Evolutionary conservation across 2,113 vertebrate genomes (phyloP).

Genomic region (Gadus macrocephalus): DNA sequence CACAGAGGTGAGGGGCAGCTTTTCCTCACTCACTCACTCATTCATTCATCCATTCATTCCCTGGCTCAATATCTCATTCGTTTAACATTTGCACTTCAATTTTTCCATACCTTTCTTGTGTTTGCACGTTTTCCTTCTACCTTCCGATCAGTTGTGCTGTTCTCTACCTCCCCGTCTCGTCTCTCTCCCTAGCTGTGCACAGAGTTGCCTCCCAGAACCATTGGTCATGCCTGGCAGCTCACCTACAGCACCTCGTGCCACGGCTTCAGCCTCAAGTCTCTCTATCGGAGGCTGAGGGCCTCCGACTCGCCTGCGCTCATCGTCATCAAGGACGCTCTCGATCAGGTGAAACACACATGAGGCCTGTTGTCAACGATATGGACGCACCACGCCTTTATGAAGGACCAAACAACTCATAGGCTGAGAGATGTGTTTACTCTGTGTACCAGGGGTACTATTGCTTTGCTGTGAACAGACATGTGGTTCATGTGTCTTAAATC

Average conservation of each 20-base stretch:
- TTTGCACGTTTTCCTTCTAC: not conserved
- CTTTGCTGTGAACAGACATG: too few relatives aligned
- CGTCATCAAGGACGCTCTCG: constrained; percentile 69
- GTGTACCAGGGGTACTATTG: too few relatives aligned
- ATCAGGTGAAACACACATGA: constrained; percentile 58
- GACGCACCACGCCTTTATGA: too few relatives aligned
- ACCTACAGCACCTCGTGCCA: constrained; percentile 70
- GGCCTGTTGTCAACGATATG: too few relatives aligned
- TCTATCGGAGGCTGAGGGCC: constrained; percentile 70
- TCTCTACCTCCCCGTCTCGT: not conserved
- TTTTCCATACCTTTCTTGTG: not conserved
- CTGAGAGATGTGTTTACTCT: too few relatives aligned
- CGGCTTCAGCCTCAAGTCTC: constrained; percentile 74
- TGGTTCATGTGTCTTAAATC: too few relatives aligned
- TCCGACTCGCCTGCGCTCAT: constrained; percentile 70
- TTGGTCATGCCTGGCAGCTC: constrained; percentile 68
- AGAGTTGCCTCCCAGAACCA: constrained; percentile 71
- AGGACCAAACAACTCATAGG: too few relatives aligned
- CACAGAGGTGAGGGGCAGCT: constrained; percentile 58
- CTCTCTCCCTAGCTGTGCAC: constrained; percentile 59
- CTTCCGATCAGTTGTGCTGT: too few relatives aligned
- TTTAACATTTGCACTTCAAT: too few relatives aligned
- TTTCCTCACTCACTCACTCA: not conserved
- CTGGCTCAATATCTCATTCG: too few relatives aligned
- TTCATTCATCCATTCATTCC: not conserved